A percentile compares a stretch with the other conserved stretches of the same genome.
Conservation (phyloP, 2,888 invertebrate species). For the Sturmia bella region DNA sequence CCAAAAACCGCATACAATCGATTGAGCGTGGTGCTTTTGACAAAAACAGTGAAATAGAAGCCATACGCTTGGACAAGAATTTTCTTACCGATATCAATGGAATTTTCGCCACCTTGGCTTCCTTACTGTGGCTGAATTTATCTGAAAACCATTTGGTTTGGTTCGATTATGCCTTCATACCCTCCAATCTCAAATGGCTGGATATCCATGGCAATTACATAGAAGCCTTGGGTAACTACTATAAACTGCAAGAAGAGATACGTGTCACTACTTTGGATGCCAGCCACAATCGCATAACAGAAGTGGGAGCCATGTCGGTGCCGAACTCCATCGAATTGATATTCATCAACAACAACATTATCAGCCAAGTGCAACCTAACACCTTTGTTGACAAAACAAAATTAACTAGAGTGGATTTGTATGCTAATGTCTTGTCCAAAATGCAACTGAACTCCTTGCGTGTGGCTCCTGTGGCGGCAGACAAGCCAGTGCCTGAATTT, state of each 20-base stretch:
- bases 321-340: constrained; percentile 93
- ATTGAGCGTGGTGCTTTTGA: constrained; percentile 93
- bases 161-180: constrained; percentile 96
- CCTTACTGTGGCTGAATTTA: constrained; percentile 92
- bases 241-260: constrained; percentile 91
- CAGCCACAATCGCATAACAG: constrained; percentile 93
- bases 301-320: constrained; percentile 91
- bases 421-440: constrained; percentile 92
- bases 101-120: constrained; percentile 92
- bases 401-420: constrained; percentile 93
- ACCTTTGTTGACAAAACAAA: constrained; percentile 93
- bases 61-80: constrained; percentile 93
- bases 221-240: constrained; percentile 93
- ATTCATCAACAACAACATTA: constrained; percentile 94
- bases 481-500: constrained; percentile 91
- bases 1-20: constrained; percentile 93
- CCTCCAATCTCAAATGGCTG: constrained; percentile 93
- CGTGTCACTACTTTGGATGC: constrained; percentile 92
- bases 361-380: constrained; percentile 90
- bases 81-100: constrained; percentile 94
- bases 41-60: constrained; percentile 90
- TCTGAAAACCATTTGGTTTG: constrained; percentile 95
- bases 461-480: constrained; percentile 86
- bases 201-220: constrained; percentile 95
- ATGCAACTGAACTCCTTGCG: constrained; percentile 91